Evolutionary conservation across 2,888 invertebrate species (phyloP).

Genomic region (Pilophorus perplexus): DNA sequence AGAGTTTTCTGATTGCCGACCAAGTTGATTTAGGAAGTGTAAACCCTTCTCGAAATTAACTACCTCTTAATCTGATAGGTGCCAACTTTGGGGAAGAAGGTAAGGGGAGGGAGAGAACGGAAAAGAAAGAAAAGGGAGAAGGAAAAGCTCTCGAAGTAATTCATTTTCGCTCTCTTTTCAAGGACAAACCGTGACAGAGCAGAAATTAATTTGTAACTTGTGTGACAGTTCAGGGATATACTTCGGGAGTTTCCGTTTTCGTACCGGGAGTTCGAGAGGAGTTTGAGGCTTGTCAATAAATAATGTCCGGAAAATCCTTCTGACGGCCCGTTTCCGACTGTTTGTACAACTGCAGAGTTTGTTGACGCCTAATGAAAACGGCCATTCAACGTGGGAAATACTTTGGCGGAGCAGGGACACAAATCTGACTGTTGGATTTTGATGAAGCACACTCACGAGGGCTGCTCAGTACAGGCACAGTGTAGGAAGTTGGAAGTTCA

Average conservation of each 20-base stretch:
- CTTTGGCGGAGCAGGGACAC: too few relatives aligned
- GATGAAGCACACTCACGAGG: too few relatives aligned
- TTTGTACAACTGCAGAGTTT: neutral
- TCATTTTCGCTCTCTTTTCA: constrained; percentile 23
- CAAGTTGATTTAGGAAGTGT: neutral
- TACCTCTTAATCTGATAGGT: constrained; percentile 19
- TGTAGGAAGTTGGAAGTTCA: too few relatives aligned
- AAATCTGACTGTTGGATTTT: too few relatives aligned
- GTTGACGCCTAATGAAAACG: too few relatives aligned
- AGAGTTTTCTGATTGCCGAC: too few relatives aligned
- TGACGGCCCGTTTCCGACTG: neutral
- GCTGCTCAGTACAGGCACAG: too few relatives aligned
- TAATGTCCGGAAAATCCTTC: constrained; percentile 17
- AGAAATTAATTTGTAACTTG: constrained; percentile 38
- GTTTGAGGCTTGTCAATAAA: constrained; percentile 26
- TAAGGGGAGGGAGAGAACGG: too few relatives aligned
- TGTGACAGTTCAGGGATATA: constrained; percentile 35
- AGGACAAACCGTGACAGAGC: constrained; percentile 13
- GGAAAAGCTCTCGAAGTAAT: constrained; percentile 17
- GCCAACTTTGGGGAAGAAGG: constrained; percentile 2
- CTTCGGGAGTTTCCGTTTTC: constrained; percentile 1
- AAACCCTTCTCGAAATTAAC: constrained; percentile 11
- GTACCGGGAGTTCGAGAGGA: constrained; percentile 4
- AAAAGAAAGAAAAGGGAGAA: neutral
- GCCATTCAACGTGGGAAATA: too few relatives aligned